Evolutionary conservation across 2,888 invertebrate genomes (phyloP), one percentile per base, ranked within the genome.

Genomic region (Volucella inflata): DNA sequence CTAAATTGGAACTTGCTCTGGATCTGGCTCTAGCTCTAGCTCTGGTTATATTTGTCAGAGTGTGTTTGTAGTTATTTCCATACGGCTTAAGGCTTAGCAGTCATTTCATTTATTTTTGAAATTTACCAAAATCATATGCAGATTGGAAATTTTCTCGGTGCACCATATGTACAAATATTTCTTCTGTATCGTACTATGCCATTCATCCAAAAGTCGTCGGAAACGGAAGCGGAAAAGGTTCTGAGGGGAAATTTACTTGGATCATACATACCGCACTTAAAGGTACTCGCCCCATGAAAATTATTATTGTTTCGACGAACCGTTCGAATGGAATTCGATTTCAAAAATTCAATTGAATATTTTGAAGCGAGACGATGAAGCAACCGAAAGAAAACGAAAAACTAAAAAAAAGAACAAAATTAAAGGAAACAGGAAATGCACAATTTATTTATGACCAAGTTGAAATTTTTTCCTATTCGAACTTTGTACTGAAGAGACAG

Each of bases 381-480:
- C 14, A 16, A 72, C 30, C 10, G 10, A 42, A 38, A 60, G 14
- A 50, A 40, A 8, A 30, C 46, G n/a, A 40, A 36, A 14, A 14
- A 21, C 21, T n/a, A 16, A 11, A 46, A 16, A 57, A n/a, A 53
- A 55, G 67, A 53, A 59, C 48, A 38, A 17, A 17, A 12, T 40
- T 65, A 14, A 71, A 76, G 57, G 76, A 76, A 76, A 81, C 85
- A 81, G 81, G 81, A 85, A 85, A 76, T 85, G 85, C 81, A 85
- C 81, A 85, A 81, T 85, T 85, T 85, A 85, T 85, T 85, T 85
- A 85, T 85, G 85, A 81, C 71, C 81, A 62, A 71, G 72, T 85
- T 81, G 81, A 85, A 76, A 71, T 81, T 81, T 85, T 85, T 85
- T 67, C 76, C 65, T 38, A 53, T 77, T 68, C 30, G 67, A 60